A percentile compares a stretch with the other conserved stretches of the same genome.
These are phyloP conservation scores for Falco peregrinus DNA, from an alignment of 2,797 vertebrate genomes.

Conservation along the genomic window DNA sequence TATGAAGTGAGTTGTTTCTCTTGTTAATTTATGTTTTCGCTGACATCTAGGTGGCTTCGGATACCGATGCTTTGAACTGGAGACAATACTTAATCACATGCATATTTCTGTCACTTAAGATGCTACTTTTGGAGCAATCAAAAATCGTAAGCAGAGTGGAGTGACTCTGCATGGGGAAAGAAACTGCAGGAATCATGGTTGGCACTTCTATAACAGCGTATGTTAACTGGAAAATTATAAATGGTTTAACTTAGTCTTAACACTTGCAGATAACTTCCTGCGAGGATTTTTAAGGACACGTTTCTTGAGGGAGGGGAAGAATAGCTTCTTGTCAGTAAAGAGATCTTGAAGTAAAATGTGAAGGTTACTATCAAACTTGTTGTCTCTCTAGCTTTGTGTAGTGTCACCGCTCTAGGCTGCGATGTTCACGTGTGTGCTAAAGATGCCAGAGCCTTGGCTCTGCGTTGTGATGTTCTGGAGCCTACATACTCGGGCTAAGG, in stretches of 20 bases:
- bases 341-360: not conserved
- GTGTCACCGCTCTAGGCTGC: accelerated
- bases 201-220: not conserved
- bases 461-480: accelerated
- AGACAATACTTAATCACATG: not conserved
- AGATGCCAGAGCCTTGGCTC: not conserved
- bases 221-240: slow-evolving; percentile 11
- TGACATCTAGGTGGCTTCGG: not conserved
- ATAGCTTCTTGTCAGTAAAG: not conserved
- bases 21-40: not conserved
- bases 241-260: not conserved
- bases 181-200: not conserved
- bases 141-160: not conserved
- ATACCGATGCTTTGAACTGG: not conserved
- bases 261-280: not conserved
- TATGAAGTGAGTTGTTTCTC: not conserved
- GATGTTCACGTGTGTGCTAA: accelerated
- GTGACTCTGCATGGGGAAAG: not conserved
- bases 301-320: not conserved
- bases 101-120: not conserved
- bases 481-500: not conserved
- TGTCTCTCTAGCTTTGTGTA: not conserved
- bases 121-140: not conserved
- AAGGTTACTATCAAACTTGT: not conserved
- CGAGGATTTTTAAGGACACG: not conserved